A percentile compares a stretch with the other conserved stretches of the same genome.
Evolutionary conservation across 2,888 invertebrate species (phyloP).

Genomic region (Micropterix aruncella): DNA sequence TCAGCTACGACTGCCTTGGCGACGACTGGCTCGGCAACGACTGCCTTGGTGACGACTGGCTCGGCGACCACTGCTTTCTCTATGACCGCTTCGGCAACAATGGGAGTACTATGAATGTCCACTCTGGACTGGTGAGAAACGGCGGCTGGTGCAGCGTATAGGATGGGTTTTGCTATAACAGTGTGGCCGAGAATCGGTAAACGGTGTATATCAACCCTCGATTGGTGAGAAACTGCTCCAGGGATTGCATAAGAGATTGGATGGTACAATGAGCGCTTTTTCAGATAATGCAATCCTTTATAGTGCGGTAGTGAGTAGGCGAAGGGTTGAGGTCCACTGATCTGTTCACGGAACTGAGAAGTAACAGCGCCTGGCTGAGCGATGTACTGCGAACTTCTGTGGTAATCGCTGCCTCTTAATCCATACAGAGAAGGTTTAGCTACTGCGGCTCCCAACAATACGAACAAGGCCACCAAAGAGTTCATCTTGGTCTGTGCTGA

Average conservation of each 20-base stretch:
- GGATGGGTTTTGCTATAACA: no score
- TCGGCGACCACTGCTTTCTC: conserved; percentile 16
- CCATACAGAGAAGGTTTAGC: conserved; percentile 13
- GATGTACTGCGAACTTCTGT: neutral
- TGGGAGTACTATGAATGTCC: conserved; percentile 23
- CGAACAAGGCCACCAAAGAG: conserved; percentile 29
- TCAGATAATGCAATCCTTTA: conserved; percentile 3
- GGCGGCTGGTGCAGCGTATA: conserved; percentile 27
- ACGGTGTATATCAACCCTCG: conserved; percentile 28
- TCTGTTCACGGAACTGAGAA: neutral
- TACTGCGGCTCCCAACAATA: conserved; percentile 20
- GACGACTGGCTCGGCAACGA: conserved; percentile 20
- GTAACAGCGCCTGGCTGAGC: neutral
- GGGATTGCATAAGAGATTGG: conserved; percentile 21
- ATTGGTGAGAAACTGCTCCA: conserved; percentile 33
- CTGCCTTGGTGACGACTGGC: conserved; percentile 16
- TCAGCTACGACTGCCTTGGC: conserved; percentile 17
- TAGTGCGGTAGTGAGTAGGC: neutral
- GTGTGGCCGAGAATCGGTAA: conserved; percentile 20
- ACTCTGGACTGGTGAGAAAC: conserved; percentile 33
- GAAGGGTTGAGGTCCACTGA: neutral
- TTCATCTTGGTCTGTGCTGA: conserved; percentile 25
- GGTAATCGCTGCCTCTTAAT: neutral
- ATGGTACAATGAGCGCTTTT: conserved; percentile 17
- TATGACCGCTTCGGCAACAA: conserved; percentile 22